Conservation (phyloP, 2,797 vertebrate genomes). For the Sebastolobus alascanus region DNA sequence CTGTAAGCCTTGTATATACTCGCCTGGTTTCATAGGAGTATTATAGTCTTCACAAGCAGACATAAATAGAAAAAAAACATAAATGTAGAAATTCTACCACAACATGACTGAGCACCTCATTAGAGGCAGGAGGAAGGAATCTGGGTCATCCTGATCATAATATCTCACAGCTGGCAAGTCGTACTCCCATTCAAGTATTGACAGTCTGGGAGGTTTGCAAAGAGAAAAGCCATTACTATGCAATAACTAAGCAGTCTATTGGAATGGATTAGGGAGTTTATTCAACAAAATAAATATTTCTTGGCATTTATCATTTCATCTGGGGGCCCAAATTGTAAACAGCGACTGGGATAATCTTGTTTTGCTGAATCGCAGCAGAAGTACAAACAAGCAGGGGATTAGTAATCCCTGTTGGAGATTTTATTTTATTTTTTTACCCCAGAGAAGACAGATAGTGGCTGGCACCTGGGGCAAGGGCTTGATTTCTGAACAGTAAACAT, state of each 20-base stretch:
- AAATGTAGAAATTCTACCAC: conserved; percentile 50
- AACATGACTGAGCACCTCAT: conserved; percentile 70
- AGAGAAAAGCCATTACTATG: conserved; percentile 57
- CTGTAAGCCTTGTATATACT: background rate
- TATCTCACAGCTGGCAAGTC: conserved; percentile 66
- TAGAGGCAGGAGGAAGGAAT: conserved; percentile 68
- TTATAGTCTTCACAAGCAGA: conserved; percentile 40
- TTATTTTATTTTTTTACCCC: conserved; percentile 7
- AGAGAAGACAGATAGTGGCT: conserved; percentile 67
- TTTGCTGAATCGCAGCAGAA: conserved; percentile 66
- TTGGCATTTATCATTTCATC: conserved; percentile 69
- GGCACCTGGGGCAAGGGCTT: conserved; percentile 70
- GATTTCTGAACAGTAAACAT: conserved; percentile 81
- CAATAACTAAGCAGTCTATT: conserved; percentile 62
- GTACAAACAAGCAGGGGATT: conserved; percentile 71
- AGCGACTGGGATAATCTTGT: conserved; percentile 67
- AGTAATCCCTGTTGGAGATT: conserved; percentile 61
- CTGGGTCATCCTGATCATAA: conserved; percentile 75
- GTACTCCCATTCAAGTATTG: conserved; percentile 62
- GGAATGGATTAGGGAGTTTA: conserved; percentile 66
- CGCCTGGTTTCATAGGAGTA: conserved; percentile 10
- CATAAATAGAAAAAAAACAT: conserved; percentile 55
- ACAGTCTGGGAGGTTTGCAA: conserved; percentile 63
- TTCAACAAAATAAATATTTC: conserved; percentile 69
- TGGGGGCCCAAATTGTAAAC: conserved; percentile 51